Base-by-base conservation (phyloP, 2,797 vertebrate species). In the Ptychadena robeensis region DNA sequence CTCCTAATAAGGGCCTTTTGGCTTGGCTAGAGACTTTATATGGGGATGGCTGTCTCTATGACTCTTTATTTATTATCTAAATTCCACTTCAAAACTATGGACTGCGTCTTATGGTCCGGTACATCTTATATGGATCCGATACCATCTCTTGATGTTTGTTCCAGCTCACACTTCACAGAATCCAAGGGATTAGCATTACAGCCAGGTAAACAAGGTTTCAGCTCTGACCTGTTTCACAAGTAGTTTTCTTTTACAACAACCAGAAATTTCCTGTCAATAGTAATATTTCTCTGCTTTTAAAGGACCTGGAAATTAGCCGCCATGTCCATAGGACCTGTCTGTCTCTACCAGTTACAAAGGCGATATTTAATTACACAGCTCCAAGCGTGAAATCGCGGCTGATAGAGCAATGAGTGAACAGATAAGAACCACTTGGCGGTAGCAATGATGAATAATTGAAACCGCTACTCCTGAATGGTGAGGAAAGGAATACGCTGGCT, bases 371-470 rank as follows among this genome's bases (percentile, higher is more conserved):
- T 82, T 70, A 82, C 73, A 64, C 22, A 18, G 53, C 35, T 11
- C 34, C 44, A 61, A 9, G 31, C 14, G 14, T 68, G 44, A 59
- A 57, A 67, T n/a, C 22, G 9, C 3, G n/a, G 68, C 68, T 80
- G 38, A 82, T 34, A 48, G 73, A 66, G 37, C 34, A 37, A 77
- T 40, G 65, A 18, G 6, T 10, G 37, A 72, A 30, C 2, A 76
- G 65, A 69, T 63, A 74, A 76, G 1, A 38, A 74, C 38, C 30
- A 30, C 66, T 70, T n/a, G 2, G 31, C 27, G 61, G 65, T 66
- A 38, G 48, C 30, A 57, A 32, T 72, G 53, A 83, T 83, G 37
- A 83, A 83, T 83, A 83, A 83, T 83, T 73, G 12, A 82, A 67
- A 30, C 34, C 15, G 8, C 80, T 28, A 37, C 32, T 44, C 65